Base-by-base conservation (phyloP, 64 coral and sea anemone species). In the Montipora cactus region DNA sequence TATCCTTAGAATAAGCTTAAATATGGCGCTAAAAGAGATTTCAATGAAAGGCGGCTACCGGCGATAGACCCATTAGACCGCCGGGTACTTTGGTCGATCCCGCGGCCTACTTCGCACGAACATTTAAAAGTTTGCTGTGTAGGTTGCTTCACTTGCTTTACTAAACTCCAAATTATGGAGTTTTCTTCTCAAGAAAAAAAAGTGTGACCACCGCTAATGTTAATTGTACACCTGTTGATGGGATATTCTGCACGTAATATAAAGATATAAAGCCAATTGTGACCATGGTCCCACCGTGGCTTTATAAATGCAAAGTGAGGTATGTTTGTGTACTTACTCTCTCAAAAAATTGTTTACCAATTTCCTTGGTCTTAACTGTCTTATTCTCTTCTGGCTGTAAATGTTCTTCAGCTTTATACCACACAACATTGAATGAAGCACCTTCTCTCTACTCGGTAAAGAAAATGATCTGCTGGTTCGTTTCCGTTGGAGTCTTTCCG, bases 261-360 rank as follows among this genome's bases (percentile, higher is more conserved):
- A n/a, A n/a, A n/a, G n/a, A 0, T 37, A 37, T 37, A 37, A 37
- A 37, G 28, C 28, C 28, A 37, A 37, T 37, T 37, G 28, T 37
- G 28, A 37, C 28, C 28, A 37, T 37, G 1, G 28, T 37, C 28
- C 28, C 28, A 37, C 28, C 28, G 2, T 37, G 28, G 28, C 28
- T 37, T 37, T 37, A 64, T 15, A 16, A 12, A 4, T 64, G 11
- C 59, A 64, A 16, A 16, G 9, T 11, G 3, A 64, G 59, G 19
- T 16, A 3, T 64, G 4, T 37, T 37, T 37, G 12, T 18, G 20
- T 46, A 87, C 96, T 95, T 80, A 98, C 96, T 86, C 96, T 90
- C 81, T 93, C 5, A 98, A 76, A 67, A 98, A 98, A 67, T 98
- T 95, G 68, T 95, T 98, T 19, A 93, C 86, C 67, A 95, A 80